These are phyloP conservation scores for Hydropotes inermis DNA, from an alignment of 2,113 vertebrate species.

Conservation along the genomic window DNA sequence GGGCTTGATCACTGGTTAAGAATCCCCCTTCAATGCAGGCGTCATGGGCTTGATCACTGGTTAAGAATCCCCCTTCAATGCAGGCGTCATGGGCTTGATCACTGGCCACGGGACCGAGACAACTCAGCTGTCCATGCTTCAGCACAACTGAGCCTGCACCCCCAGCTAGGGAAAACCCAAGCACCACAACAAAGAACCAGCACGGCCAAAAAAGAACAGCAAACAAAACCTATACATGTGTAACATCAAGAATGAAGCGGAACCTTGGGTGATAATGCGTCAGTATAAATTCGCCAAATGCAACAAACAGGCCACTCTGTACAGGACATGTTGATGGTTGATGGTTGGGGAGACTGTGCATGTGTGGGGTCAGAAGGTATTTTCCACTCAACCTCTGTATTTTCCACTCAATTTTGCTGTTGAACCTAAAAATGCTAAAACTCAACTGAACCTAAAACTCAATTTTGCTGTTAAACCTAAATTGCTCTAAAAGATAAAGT, in stretches of 20 bases:
- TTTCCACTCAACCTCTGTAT: not conserved
- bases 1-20: too few relatives aligned
- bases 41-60: too few relatives aligned
- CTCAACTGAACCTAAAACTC: not conserved
- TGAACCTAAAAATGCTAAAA: not conserved
- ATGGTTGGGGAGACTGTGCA: not conserved
- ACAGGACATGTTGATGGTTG: not conserved
- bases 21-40: not conserved
- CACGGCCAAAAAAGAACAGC: not conserved
- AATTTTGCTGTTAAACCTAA: not conserved
- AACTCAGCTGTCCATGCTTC: not conserved
- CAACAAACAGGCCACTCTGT: not conserved
- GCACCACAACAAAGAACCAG: not conserved
- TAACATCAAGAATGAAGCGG: not conserved
- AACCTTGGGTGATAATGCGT: not conserved
- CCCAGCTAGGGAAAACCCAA: not conserved
- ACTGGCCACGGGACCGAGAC: not conserved
- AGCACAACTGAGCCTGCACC: not conserved
- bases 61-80: not conserved
- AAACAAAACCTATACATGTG: not conserved
- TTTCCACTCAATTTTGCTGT: not conserved
- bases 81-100: not conserved
- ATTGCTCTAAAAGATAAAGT: not conserved
- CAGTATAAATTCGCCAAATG: not conserved
- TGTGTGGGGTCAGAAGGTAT: not conserved